Evolutionary conservation across 2,797 vertebrate genomes (phyloP).

Genomic region (Mormyrus hasselquistii): DNA sequence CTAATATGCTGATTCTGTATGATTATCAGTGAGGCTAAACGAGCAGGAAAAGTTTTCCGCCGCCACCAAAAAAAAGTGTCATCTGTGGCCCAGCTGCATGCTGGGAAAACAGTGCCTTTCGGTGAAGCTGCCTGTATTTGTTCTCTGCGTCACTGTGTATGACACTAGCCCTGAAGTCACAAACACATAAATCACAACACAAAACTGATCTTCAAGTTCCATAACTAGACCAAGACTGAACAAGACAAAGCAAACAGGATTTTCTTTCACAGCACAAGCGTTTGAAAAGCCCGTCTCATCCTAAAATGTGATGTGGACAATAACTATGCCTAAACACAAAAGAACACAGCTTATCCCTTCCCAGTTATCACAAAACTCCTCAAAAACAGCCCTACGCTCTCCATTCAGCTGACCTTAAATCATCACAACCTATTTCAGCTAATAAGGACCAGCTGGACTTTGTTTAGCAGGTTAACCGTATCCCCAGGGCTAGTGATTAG

Average conservation of each 20-base stretch:
- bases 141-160: neutral
- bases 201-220: neutral
- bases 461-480: neutral
- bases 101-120: slow-evolving; percentile 19
- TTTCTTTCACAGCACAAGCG: neutral
- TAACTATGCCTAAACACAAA: neutral
- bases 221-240: neutral
- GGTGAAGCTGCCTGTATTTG: neutral
- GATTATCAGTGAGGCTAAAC: slow-evolving; percentile 46
- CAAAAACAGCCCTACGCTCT: neutral
- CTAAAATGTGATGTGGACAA: neutral
- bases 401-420: neutral
- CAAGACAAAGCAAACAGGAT: neutral
- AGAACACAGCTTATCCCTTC: neutral
- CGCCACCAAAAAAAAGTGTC: neutral
- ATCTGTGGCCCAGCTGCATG: slow-evolving; percentile 28
- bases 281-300: neutral
- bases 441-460: neutral
- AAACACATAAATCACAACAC: neutral
- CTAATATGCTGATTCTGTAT: slow-evolving; percentile 56
- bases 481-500: neutral
- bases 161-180: neutral
- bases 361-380: neutral
- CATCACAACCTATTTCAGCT: neutral
- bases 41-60: slow-evolving; percentile 33